phyloP scores from a whole-genome alignment of 2,113 vertebrate species.

The Microtus richardsoni region DNA sequence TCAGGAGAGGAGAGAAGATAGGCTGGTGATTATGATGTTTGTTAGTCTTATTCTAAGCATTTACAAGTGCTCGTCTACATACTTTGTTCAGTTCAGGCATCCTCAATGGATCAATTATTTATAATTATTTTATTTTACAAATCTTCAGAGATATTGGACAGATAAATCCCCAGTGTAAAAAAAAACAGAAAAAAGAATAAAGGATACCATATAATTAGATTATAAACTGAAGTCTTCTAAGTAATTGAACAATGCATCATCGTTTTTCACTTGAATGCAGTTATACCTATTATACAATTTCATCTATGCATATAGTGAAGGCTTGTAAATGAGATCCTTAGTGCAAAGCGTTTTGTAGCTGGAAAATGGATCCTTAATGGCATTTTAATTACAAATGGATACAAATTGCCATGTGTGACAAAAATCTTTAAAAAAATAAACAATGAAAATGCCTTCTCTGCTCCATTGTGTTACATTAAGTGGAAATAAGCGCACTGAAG shows the following conservation, averaged over 20 bases:
- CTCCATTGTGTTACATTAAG: slow-evolving; percentile 14
- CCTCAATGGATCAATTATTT: neutral
- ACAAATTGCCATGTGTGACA: slow-evolving; percentile 45
- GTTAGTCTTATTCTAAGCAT: neutral
- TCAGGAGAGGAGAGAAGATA: no score
- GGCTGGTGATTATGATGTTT: fast-evolving
- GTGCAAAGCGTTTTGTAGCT: slow-evolving; percentile 33
- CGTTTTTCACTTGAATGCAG: neutral
- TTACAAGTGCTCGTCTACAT: neutral
- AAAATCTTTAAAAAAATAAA: neutral
- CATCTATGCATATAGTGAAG: slow-evolving; percentile 14
- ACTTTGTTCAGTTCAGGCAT: neutral
- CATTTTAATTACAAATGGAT: slow-evolving; percentile 69
- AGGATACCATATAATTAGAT: neutral
- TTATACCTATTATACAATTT: slow-evolving; percentile 16
- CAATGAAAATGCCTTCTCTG: slow-evolving; percentile 47
- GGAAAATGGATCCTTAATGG: slow-evolving; percentile 39
- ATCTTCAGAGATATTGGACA: neutral
- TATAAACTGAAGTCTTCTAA: neutral
- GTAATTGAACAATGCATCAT: slow-evolving; percentile 28
- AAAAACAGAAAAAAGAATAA: slow-evolving; percentile 6
- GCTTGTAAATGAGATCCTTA: slow-evolving; percentile 32
- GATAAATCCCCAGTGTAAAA: neutral
- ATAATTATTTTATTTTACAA: neutral
- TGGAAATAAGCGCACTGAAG: neutral